Conservation (phyloP, 2,888 invertebrate species). For the Agrilus mali region DNA sequence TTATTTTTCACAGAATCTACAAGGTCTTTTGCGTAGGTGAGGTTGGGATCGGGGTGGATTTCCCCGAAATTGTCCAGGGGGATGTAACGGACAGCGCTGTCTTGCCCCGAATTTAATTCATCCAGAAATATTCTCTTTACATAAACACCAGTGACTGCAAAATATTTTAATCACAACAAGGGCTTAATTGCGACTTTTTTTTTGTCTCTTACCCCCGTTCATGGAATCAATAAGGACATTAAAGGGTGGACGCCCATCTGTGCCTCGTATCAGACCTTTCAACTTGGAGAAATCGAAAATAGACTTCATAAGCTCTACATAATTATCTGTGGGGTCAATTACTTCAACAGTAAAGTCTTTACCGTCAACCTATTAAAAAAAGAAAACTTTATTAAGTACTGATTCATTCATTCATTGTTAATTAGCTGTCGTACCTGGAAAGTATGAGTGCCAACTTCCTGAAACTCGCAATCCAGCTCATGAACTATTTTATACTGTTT, state of each 20-base stretch:
- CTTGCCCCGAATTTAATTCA: conserved; percentile 64
- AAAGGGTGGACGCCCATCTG: conserved; percentile 52
- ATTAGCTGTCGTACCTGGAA: conserved; percentile 40
- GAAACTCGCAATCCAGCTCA: conserved; percentile 63
- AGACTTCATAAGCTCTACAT: conserved; percentile 81
- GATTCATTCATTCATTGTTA: not conserved
- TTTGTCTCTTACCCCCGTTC: conserved; percentile 65
- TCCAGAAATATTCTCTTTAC: conserved; percentile 77
- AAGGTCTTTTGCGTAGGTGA: conserved; percentile 68
- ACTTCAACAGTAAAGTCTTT: conserved; percentile 71
- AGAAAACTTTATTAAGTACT: not conserved
- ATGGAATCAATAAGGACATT: conserved; percentile 85
- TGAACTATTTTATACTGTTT: conserved; percentile 69
- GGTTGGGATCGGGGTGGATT: conserved; percentile 93
- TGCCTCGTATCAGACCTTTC: conserved; percentile 57
- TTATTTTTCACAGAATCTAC: conserved; percentile 50
- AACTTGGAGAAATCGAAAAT: conserved; percentile 91
- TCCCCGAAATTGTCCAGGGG: conserved; percentile 95
- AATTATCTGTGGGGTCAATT: conserved; percentile 83
- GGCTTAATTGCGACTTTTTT: not conserved
- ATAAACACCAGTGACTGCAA: conserved; percentile 90
- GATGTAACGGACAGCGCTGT: conserved; percentile 53
- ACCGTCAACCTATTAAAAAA: conserved; percentile 46
- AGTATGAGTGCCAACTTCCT: conserved; percentile 52
- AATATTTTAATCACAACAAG: conserved; percentile 1